Conservation (phyloP, 2,797 vertebrate genomes). For the Sitta carolinensis region DNA sequence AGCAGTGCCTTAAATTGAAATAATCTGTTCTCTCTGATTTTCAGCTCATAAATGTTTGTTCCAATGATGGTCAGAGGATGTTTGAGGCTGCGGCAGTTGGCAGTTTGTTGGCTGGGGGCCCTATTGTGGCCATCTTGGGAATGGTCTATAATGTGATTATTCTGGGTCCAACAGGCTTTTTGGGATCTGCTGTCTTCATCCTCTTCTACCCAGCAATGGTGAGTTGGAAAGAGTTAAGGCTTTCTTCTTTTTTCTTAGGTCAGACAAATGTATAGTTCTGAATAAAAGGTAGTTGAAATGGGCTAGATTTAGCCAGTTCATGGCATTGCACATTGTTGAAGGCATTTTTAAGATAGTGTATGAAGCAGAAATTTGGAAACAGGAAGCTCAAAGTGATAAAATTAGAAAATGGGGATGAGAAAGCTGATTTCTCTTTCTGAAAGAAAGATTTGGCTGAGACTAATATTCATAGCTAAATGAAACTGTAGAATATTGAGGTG, state of each 20-base stretch:
- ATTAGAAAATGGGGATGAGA: not conserved
- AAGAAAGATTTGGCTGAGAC: not conserved
- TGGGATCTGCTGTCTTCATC: constrained; percentile 92
- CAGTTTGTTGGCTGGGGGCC: constrained; percentile 90
- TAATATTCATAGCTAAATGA: not conserved
- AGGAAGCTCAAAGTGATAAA: not conserved
- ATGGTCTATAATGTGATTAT: constrained; percentile 88
- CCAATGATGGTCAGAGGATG: constrained; percentile 90
- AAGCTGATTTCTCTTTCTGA: too few species aligned
- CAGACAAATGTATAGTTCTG: not conserved
- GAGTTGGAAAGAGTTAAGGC: constrained; percentile 57
- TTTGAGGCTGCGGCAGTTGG: constrained; percentile 92
- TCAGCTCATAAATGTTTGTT: constrained; percentile 91
- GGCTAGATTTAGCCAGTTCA: not conserved
- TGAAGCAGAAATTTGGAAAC: not conserved
- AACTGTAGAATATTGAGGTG: not conserved
- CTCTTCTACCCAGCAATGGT: constrained; percentile 96
- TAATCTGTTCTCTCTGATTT: constrained; percentile 13
- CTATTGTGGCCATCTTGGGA: constrained; percentile 89
- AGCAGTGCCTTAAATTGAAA: not conserved
- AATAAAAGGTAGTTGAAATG: not conserved
- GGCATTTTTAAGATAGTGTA: not conserved
- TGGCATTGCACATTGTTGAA: not conserved
- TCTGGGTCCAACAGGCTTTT: constrained; percentile 89
- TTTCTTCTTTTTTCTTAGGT: not conserved